Conservation (phyloP, 2,888 invertebrate genomes). For the Apotomis capreana region DNA sequence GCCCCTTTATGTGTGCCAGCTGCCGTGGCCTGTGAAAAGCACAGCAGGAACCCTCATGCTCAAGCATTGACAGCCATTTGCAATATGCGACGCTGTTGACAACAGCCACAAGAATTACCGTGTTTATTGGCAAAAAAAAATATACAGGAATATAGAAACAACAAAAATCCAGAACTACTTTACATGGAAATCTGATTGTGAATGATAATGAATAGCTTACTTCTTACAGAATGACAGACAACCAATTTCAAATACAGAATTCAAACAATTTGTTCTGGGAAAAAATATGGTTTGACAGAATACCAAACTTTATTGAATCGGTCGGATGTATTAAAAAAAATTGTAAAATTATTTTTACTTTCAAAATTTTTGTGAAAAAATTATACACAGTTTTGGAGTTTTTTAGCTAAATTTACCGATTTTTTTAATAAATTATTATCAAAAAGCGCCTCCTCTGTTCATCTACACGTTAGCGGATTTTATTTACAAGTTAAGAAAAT, state of each 20-base stretch:
- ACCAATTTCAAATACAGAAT: slow-evolving; percentile 47
- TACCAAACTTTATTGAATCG: slow-evolving; percentile 53
- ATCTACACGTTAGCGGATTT: slow-evolving; percentile 1
- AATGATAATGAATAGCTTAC: slow-evolving; percentile 26
- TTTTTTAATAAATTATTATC: slow-evolving; percentile 39
- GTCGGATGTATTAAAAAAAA: slow-evolving; percentile 63
- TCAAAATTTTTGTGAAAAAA: slow-evolving; percentile 56
- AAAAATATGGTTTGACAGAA: slow-evolving; percentile 55
- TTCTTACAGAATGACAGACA: slow-evolving; percentile 40
- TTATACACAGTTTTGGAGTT: slow-evolving; percentile 47
- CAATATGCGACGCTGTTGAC: slow-evolving; percentile 51
- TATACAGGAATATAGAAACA: background rate
- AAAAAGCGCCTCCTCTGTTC: slow-evolving; percentile 49
- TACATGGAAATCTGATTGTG: background rate
- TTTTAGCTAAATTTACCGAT: slow-evolving; percentile 44
- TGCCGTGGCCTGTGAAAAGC: slow-evolving; percentile 63
- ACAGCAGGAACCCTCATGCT: slow-evolving; percentile 69
- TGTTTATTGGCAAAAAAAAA: too few species aligned
- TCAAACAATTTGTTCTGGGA: slow-evolving; percentile 44
- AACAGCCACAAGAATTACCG: background rate
- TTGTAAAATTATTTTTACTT: slow-evolving; percentile 51
- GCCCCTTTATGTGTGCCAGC: slow-evolving; percentile 69
- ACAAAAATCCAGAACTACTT: background rate
- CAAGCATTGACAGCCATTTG: slow-evolving; percentile 65
- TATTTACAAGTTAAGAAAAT: slow-evolving; percentile 45